phyloP scores from a whole-genome alignment of 2,888 invertebrate genomes.

The Aleiodes testaceus region DNA sequence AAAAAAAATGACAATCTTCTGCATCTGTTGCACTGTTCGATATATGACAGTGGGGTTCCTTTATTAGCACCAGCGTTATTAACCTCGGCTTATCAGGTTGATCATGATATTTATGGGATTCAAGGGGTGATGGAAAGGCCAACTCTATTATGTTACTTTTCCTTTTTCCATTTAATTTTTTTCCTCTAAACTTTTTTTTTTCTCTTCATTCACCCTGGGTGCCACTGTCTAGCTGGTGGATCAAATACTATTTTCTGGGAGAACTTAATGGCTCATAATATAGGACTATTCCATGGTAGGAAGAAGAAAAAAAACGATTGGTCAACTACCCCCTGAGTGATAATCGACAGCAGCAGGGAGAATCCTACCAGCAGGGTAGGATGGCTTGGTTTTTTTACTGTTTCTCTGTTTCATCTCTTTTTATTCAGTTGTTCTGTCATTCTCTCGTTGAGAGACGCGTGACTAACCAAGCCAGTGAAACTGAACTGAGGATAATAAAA shows the following conservation, averaged over 20 bases:
- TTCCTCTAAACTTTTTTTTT: constrained; percentile 33
- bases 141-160: constrained; percentile 28
- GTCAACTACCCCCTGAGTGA: constrained; percentile 41
- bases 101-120: constrained; percentile 39
- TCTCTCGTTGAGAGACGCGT: constrained; percentile 42
- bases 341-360: constrained; percentile 36
- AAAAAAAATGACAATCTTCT: constrained; percentile 5
- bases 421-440: constrained; percentile 36
- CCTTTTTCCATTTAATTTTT: constrained; percentile 31
- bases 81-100: constrained; percentile 41
- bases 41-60: constrained; percentile 31
- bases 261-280: constrained; percentile 44
- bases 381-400: constrained; percentile 42
- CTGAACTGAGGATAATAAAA: constrained; percentile 50
- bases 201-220: constrained; percentile 9
- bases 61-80: constrained; percentile 38
- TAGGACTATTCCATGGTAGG: constrained; percentile 46
- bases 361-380: constrained; percentile 26
- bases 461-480: constrained; percentile 43
- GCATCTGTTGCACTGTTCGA: constrained; percentile 32
- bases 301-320: constrained; percentile 48
- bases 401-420: constrained; percentile 33
- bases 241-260: constrained; percentile 40
- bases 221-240: constrained; percentile 22
- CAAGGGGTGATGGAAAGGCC: constrained; percentile 19